Percentiles rank a stretch among this genome's conserved stretches.
These are phyloP conservation scores for Oceanodroma tethys DNA, from an alignment of 2,113 vertebrate species.

Conservation along the genomic window DNA sequence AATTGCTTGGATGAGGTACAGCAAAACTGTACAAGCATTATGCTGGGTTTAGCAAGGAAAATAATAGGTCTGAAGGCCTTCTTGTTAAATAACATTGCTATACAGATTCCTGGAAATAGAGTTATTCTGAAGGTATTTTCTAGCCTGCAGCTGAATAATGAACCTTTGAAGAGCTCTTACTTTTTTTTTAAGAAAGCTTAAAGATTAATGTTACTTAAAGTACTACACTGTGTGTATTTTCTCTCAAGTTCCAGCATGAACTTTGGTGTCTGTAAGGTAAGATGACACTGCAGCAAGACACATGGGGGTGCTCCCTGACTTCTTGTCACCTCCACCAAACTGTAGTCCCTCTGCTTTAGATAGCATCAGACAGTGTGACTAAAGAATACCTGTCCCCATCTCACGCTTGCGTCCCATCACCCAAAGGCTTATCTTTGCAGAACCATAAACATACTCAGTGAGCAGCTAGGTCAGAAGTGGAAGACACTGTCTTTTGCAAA, in stretches of 20 bases:
- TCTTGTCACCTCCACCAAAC: not conserved
- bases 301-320: rapidly evolving
- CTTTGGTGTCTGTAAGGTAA: not conserved
- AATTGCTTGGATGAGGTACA: constrained; percentile 98
- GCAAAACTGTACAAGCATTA: not conserved
- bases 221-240: not conserved
- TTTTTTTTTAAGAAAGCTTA: not conserved
- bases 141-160: not conserved
- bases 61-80: not conserved
- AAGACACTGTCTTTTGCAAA: not conserved
- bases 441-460: not conserved
- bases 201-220: not conserved
- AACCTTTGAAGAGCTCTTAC: not conserved
- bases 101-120: not conserved
- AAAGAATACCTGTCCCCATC: not conserved
- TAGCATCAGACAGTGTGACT: not conserved
- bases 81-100: not conserved
- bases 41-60: not conserved
- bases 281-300: not conserved
- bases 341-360: not conserved
- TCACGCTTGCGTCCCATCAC: not conserved
- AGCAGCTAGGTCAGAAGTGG: not conserved
- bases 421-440: not conserved
- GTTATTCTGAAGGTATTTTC: not conserved
- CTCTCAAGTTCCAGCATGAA: not conserved